Evolutionary conservation across 2,797 vertebrate genomes (phyloP).

Genomic region (Betta splendens): DNA sequence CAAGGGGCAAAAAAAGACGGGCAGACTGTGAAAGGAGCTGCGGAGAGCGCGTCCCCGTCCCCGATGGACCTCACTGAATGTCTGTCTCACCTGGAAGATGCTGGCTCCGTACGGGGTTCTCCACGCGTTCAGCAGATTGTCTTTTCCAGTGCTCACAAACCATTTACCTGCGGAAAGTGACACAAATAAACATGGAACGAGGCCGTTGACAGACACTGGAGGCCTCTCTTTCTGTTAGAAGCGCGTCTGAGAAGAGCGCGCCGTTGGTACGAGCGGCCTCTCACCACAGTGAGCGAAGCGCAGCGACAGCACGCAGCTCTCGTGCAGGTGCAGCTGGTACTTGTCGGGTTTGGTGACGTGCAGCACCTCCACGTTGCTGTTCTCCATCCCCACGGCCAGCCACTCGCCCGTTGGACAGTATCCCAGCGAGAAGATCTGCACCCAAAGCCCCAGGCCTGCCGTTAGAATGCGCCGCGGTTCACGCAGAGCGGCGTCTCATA

Average conservation of each 20-base stretch:
- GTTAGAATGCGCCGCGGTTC: no score
- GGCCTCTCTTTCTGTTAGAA: neutral
- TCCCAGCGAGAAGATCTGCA: slow-evolving; percentile 94
- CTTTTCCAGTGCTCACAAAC: slow-evolving; percentile 88
- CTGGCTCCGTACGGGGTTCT: slow-evolving; percentile 87
- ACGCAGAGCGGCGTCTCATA: neutral
- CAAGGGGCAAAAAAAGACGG: slow-evolving; percentile 28
- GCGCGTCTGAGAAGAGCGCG: no score
- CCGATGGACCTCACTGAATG: slow-evolving; percentile 1
- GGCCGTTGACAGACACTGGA: slow-evolving; percentile 7
- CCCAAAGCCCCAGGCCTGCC: no score
- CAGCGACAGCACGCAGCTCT: slow-evolving; percentile 97
- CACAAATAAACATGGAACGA: no score
- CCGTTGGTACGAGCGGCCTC: no score
- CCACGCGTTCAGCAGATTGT: slow-evolving; percentile 88
- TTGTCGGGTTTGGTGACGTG: slow-evolving; percentile 96
- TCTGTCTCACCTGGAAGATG: slow-evolving; percentile 83
- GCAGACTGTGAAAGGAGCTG: neutral
- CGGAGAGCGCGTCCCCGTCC: slow-evolving; percentile 1
- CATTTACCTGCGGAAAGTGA: slow-evolving; percentile 80
- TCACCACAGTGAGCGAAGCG: slow-evolving; percentile 95
- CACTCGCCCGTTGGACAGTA: slow-evolving; percentile 97
- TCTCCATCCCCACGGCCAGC: slow-evolving; percentile 97
- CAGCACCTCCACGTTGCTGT: slow-evolving; percentile 95
- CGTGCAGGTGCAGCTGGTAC: slow-evolving; percentile 96